phyloP scores from a whole-genome alignment of 2,797 vertebrate species.

The Phylloscopus collybita region DNA sequence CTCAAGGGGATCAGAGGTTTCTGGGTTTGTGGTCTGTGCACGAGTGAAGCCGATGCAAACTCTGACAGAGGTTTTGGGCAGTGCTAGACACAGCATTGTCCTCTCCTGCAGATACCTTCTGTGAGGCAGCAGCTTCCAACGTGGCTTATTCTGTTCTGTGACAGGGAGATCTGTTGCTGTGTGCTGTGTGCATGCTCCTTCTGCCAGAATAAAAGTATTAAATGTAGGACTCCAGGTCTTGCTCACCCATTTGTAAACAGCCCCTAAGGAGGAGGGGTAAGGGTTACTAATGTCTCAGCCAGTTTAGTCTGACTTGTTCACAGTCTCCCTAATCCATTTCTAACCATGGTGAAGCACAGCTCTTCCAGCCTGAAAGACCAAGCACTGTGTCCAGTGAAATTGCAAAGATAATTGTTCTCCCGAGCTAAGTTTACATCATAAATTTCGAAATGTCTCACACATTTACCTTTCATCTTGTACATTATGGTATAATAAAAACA shows the following conservation, averaged over 20 bases:
- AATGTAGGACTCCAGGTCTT: not conserved
- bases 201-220: not conserved
- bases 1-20: not conserved
- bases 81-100: not conserved
- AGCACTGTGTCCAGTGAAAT: not conserved
- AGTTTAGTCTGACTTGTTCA: not conserved
- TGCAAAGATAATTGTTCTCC: not conserved
- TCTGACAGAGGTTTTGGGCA: not conserved
- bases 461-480: not conserved
- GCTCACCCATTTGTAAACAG: not conserved
- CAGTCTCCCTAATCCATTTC: not conserved
- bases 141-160: not conserved
- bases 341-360: not conserved
- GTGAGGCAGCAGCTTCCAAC: not conserved
- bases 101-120: not conserved
- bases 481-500: not conserved
- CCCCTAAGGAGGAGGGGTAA: not conserved
- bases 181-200: fast-evolving
- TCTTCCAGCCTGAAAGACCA: not conserved
- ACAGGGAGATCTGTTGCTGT: not conserved
- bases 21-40: not conserved
- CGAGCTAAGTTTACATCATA: not conserved
- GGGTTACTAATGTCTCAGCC: not conserved
- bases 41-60: fast-evolving
- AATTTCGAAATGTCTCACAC: not conserved